These are phyloP conservation scores for Cheiracanthium punctorium DNA, from an alignment of 2,888 invertebrate genomes.

Conservation along the genomic window DNA sequence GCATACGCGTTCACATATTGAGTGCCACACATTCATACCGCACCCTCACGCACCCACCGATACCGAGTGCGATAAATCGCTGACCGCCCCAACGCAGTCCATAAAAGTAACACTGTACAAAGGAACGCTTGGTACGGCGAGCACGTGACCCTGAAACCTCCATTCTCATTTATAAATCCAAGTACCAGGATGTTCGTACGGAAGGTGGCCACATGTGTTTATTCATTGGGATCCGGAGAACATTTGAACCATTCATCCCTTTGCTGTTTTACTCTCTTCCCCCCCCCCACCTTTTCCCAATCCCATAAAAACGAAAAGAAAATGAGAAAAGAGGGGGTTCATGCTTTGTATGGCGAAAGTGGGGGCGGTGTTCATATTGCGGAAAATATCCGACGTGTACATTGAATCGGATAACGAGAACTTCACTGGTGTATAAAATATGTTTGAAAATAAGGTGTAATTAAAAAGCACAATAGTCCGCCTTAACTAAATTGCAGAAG, in stretches of 20 bases:
- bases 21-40: neutral
- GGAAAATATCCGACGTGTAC: no score
- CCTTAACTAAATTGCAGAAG: no score
- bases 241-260: neutral
- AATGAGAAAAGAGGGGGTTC: neutral
- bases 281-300: neutral
- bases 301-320: neutral
- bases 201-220: conserved; percentile 7
- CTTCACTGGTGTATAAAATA: no score
- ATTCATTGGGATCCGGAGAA: conserved; percentile 8
- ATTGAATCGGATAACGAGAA: no score
- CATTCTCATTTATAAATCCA: neutral
- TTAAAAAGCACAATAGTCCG: no score
- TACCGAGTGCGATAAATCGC: neutral
- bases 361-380: neutral
- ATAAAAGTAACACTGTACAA: neutral
- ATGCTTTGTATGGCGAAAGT: neutral
- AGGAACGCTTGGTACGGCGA: neutral
- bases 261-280: neutral
- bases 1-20: no score
- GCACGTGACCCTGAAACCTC: neutral
- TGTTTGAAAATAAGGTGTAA: no score
- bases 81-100: neutral
- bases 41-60: neutral
- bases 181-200: neutral